Base-by-base conservation (phyloP, 1,140 invertebrate genomes). In the Hirudo medicinalis region DNA sequence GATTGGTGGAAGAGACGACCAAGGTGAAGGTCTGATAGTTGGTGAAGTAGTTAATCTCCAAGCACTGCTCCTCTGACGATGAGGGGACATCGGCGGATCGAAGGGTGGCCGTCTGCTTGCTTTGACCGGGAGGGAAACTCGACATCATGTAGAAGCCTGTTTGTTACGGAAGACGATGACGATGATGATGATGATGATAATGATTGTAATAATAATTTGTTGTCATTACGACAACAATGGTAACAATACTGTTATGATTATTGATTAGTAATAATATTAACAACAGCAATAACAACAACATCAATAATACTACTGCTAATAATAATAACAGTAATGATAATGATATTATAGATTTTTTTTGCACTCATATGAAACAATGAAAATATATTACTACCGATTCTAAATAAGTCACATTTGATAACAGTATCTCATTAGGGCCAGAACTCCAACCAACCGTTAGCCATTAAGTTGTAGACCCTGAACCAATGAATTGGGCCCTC, bases 401-500 rank as follows among this genome's bases (percentile, higher is more conserved):
- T n/a, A n/a, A n/a, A n/a, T n/a, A n/a, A n/a, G n/a, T n/a, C n/a
- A n/a, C n/a, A n/a, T n/a, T n/a, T n/a, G n/a, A n/a, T n/a, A n/a
- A n/a, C n/a, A n/a, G n/a, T n/a, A n/a, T n/a, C n/a, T n/a, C n/a
- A n/a, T n/a, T n/a, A n/a, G n/a, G n/a, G n/a, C n/a, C n/a, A n/a
- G 43, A 13, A 36, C 5, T 27, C 9, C 2, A 36, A 68, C 67
- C 9, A 29, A 68, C 67, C 29, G 29, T 27, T 36, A 0, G 20
- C 27, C 20, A 68, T 68, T 6, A 11, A 9, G 29, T 70, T 49
- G 22, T 70, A 70, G 49, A 70, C 40, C 25, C 69, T 70, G 22
- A 49, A 36, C 69, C 69, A 70, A 49, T 70, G 32, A 25, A 70
- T 49, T 25, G 69, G 22, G 15, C 69, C 69, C 15, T n/a, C n/a